Evolutionary conservation across 2,888 invertebrate genomes (phyloP).

Genomic region (Pachydiplax longipennis): DNA sequence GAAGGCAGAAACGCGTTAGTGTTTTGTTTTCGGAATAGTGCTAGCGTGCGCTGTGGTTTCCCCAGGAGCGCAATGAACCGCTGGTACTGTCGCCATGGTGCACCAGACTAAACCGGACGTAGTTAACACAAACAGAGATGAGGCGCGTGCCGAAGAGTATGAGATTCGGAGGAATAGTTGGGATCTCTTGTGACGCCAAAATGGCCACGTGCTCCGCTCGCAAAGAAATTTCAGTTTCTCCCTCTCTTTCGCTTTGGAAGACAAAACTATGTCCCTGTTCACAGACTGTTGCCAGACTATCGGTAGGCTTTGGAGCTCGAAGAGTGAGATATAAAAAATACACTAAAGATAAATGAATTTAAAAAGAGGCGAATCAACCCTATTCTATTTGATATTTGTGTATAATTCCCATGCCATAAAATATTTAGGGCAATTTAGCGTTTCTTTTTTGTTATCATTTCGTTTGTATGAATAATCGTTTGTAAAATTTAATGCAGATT

Average conservation of each 20-base stretch:
- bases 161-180: neutral
- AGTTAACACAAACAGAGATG: conserved; percentile 34
- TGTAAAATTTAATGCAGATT: too few relatives aligned
- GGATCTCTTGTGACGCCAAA: neutral
- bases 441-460: too few relatives aligned
- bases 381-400: too few relatives aligned
- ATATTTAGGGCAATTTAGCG: too few relatives aligned
- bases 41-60: neutral
- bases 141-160: conserved; percentile 9
- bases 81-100: neutral
- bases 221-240: neutral
- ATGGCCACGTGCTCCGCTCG: neutral
- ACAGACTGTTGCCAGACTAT: too few relatives aligned
- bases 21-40: neutral
- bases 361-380: too few relatives aligned
- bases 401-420: too few relatives aligned
- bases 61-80: neutral
- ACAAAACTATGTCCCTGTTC: neutral
- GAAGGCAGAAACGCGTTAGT: neutral
- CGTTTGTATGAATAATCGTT: too few relatives aligned
- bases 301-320: too few relatives aligned
- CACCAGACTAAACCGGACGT: conserved; percentile 36
- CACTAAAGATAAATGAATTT: too few relatives aligned
- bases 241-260: neutral
- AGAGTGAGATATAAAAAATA: too few relatives aligned